Conservation (phyloP, 2,113 vertebrate species). For the Ginglymostoma cirratum region DNA sequence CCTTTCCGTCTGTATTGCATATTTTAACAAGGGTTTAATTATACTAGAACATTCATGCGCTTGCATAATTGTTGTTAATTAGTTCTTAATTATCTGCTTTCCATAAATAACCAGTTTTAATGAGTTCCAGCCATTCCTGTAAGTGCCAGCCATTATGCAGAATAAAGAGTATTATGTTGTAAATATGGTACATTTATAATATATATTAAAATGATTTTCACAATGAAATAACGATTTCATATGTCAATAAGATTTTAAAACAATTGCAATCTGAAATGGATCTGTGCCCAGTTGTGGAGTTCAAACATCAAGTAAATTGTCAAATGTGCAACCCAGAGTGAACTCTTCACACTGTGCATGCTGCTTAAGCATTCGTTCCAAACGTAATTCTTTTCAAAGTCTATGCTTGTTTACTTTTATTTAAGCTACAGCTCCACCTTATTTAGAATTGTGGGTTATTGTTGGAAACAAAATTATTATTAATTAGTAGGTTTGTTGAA, state of each 20-base stretch:
- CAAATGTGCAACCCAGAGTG: not conserved
- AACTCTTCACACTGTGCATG: not conserved
- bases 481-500: not conserved
- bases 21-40: conserved; percentile 34
- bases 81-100: conserved; percentile 31
- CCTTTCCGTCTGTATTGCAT: not conserved
- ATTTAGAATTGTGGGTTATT: not conserved
- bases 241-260: not conserved
- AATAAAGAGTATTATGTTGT: not conserved
- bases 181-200: not conserved
- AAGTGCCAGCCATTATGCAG: not conserved
- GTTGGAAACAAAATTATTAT: not conserved
- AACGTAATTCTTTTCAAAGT: not conserved
- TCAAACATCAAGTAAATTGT: not conserved
- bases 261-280: not conserved
- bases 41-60: not conserved
- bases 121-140: conserved; percentile 24
- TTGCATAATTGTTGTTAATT: conserved; percentile 34
- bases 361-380: not conserved
- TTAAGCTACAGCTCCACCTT: not conserved
- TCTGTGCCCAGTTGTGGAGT: not conserved
- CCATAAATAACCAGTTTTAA: conserved; percentile 33
- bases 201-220: not conserved
- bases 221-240: not conserved
- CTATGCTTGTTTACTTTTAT: not conserved